Percentiles rank a stretch among this genome's conserved stretches.
These are phyloP conservation scores for Druon quercuslanigerum DNA, from an alignment of 1,140 invertebrate species.

Conservation along the genomic window DNA sequence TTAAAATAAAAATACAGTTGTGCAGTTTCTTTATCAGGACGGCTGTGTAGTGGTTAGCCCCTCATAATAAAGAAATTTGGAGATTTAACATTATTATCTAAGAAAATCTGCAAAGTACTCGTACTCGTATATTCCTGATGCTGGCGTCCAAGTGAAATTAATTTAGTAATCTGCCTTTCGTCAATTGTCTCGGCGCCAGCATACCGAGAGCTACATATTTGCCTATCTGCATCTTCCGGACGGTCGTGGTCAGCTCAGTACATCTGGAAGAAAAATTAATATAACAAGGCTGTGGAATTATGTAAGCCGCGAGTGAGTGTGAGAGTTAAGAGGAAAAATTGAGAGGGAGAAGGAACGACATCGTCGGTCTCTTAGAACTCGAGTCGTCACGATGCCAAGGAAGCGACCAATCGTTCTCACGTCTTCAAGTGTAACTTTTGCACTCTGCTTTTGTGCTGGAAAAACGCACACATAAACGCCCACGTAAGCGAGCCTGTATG, in stretches of 20 bases:
- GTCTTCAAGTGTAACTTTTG: slow-evolving; percentile 47
- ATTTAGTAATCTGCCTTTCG: slow-evolving; percentile 14
- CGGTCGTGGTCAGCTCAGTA: slow-evolving; percentile 7
- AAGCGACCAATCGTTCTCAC: slow-evolving; percentile 58
- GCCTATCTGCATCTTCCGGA: slow-evolving; percentile 15
- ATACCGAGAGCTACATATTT: slow-evolving; percentile 24
- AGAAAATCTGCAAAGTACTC: too few species aligned
- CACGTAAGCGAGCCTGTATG: slow-evolving; percentile 53
- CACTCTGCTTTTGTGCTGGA: slow-evolving; percentile 22
- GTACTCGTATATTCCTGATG: too few species aligned
- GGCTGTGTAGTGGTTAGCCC: too few species aligned
- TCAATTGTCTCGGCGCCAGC: slow-evolving; percentile 12
- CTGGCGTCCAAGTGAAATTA: not conserved
- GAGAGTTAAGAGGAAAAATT: not conserved
- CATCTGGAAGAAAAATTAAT: slow-evolving; percentile 17
- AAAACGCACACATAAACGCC: slow-evolving; percentile 50
- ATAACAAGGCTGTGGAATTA: slow-evolving; percentile 19
- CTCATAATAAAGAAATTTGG: too few species aligned
- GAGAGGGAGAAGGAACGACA: slow-evolving; percentile 11
- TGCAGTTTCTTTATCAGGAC: too few species aligned
- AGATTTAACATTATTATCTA: too few species aligned
- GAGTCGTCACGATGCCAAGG: not conserved
- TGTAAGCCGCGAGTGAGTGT: slow-evolving; percentile 4
- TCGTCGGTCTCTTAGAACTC: slow-evolving; percentile 11
- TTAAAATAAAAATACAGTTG: too few species aligned